Evolutionary conservation across 2,888 invertebrate species (phyloP), one percentile per base, ranked within the genome.

Genomic region (Cheilosia variabilis): DNA sequence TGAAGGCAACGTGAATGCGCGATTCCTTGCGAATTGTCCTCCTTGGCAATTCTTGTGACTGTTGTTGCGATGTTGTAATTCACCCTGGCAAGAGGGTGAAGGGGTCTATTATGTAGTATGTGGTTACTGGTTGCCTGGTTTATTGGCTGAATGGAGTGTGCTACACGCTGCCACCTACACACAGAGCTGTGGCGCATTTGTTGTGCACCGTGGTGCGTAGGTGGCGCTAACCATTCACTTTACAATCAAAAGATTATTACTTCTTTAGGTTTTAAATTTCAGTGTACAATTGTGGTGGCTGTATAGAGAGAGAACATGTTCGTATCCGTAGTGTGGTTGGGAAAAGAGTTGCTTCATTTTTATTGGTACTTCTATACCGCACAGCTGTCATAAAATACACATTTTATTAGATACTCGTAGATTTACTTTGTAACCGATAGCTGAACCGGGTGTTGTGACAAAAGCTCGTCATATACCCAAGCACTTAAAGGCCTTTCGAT

Each of bases 221-320:
- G 86, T 81, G 86, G 86, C 81, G 76, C 77, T 81, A 80, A 71
- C 86, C 86, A 86, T 86, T 86, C 86, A 76, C 86, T 86, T 86
- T 81, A 72, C 76, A 77, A 68, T 81, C 76, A 57, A 80, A 71
- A 71, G 53, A 71, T 81, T 75, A 60, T 71, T 66, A 79, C 17
- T 47, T 47, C 17, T 69, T 52, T 65, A 65, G 53, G 71, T 37
- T 66, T 69, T 57, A 55, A 52, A 63, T 73, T 50, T 22, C 43
- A 17, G 19, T 37, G 37, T n/a, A 24, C 53, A 71, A 68, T 37
- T 37, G 43, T 69, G 27, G 50, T 31, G 24, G 22, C 57, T n/a
- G 4, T 69, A 34, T 37, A 34, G n/a, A 17, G 6, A 22, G 34
- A 58, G 27, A 7, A 41, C 52, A 4, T 5, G 34, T 69, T 13